These are phyloP conservation scores for Ophiodon elongatus DNA, from an alignment of 2,113 vertebrate species.

Conservation along the genomic window DNA sequence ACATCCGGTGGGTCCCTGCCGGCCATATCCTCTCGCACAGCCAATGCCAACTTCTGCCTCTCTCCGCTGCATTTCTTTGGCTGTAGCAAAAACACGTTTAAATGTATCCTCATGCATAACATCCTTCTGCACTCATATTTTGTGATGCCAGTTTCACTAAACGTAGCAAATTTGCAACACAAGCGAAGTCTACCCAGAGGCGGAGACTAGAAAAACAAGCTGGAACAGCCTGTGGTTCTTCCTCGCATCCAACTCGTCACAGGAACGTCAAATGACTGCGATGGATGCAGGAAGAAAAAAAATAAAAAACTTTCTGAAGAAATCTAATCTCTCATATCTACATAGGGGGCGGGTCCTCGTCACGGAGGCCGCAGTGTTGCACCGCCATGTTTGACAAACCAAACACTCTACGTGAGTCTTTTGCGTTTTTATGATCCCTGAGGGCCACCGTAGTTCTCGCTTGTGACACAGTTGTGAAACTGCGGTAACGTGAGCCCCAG, in stretches of 20 bases:
- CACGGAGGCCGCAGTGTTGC: too few species aligned
- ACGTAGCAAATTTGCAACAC: too few species aligned
- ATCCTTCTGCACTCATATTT: too few species aligned
- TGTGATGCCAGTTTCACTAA: too few species aligned
- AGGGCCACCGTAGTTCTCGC: too few species aligned
- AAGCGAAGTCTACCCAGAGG: too few species aligned
- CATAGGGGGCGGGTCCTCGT: not conserved
- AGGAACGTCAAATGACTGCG: not conserved
- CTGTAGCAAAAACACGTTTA: too few species aligned
- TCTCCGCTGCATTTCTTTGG: too few species aligned
- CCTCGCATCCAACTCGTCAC: not conserved
- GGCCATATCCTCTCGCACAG: not conserved
- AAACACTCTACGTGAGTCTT: not conserved
- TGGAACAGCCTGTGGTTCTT: too few species aligned
- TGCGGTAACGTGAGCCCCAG: not conserved
- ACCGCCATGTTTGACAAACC: not conserved
- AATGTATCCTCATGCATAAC: too few species aligned
- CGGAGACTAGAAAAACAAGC: too few species aligned
- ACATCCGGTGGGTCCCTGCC: not conserved
- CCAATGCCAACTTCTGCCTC: not conserved
- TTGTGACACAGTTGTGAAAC: not conserved
- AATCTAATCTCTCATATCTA: not conserved
- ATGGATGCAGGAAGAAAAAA: not conserved
- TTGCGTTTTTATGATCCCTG: not conserved
- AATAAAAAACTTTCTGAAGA: not conserved